Evolutionary conservation across 2,888 invertebrate species (phyloP).

Genomic region (Himalopsyche japonica): DNA sequence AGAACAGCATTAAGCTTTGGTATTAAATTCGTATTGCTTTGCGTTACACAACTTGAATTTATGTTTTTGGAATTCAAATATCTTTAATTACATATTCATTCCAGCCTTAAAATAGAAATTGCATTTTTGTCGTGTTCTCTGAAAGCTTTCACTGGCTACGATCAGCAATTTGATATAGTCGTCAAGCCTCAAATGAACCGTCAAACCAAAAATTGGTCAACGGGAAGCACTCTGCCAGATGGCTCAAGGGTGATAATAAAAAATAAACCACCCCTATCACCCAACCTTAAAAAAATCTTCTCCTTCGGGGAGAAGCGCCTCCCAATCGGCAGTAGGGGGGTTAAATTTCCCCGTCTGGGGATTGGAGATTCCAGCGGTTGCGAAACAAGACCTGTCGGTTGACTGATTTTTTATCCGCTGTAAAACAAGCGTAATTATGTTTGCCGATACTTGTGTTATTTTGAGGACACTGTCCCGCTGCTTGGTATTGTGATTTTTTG

Average conservation of each 20-base stretch:
- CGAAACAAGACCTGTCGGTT: background rate
- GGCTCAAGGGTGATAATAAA: background rate
- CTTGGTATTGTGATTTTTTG: background rate
- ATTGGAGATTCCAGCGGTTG: slow-evolving; percentile 8
- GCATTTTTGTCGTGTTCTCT: background rate
- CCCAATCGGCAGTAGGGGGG: background rate
- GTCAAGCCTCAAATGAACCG: slow-evolving; percentile 28
- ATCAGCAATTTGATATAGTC: slow-evolving; percentile 22
- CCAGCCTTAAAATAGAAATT: background rate
- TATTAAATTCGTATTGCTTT: too few relatives aligned
- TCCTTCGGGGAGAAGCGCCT: background rate
- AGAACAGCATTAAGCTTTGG: too few relatives aligned
- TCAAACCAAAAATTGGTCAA: background rate
- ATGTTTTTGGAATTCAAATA: too few relatives aligned
- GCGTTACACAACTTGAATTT: too few relatives aligned
- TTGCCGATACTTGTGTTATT: background rate
- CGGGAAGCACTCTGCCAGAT: background rate
- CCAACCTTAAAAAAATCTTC: background rate
- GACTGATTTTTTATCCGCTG: slow-evolving; percentile 7
- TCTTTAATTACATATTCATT: too few relatives aligned
- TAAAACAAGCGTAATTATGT: slow-evolving; percentile 18
- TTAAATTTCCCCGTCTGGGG: background rate
- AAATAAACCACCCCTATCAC: background rate
- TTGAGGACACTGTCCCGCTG: background rate
- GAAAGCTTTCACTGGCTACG: background rate